These are phyloP conservation scores for Episyrphus balteatus DNA, from an alignment of 1,140 invertebrate genomes.

Conservation along the genomic window DNA sequence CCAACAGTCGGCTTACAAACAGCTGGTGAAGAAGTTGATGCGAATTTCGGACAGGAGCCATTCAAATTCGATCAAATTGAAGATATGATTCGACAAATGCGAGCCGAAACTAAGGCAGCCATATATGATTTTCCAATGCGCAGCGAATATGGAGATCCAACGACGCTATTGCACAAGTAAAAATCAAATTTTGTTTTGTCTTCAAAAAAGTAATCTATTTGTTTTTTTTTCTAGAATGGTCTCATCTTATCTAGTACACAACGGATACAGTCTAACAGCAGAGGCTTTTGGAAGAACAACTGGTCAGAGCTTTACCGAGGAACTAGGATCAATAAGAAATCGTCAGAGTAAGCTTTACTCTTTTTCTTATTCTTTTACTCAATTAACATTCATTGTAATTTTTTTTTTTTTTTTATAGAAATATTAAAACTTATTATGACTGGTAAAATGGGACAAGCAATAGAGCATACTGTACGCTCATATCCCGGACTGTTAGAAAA, in stretches of 20 bases:
- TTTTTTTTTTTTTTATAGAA: conserved; percentile 48
- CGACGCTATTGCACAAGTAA: conserved; percentile 80
- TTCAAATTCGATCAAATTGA: conserved; percentile 94
- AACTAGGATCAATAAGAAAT: conserved; percentile 90
- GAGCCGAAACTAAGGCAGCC: conserved; percentile 64
- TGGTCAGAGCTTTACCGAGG: conserved; percentile 82
- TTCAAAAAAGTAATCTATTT: background rate
- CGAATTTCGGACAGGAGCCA: conserved; percentile 95
- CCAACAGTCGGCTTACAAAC: conserved; percentile 98
- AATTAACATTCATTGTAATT: conserved; percentile 1
- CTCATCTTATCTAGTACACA: conserved; percentile 92
- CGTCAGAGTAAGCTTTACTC: conserved; percentile 73
- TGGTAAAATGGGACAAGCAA: conserved; percentile 90
- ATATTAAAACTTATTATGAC: conserved; percentile 86
- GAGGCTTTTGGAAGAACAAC: conserved; percentile 91
- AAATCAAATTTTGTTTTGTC: background rate
- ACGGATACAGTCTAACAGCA: conserved; percentile 92
- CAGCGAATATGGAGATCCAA: conserved; percentile 79
- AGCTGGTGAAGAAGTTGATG: conserved; percentile 94
- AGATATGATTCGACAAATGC: conserved; percentile 88
- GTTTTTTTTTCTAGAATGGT: conserved; percentile 65
- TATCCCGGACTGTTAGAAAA: conserved; percentile 85
- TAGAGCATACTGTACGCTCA: conserved; percentile 74
- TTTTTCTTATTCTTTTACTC: background rate
- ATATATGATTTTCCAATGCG: conserved; percentile 82